Evolutionary conservation across 2,797 vertebrate genomes (phyloP).

Genomic region (Phrynocephalus guinanensis): DNA sequence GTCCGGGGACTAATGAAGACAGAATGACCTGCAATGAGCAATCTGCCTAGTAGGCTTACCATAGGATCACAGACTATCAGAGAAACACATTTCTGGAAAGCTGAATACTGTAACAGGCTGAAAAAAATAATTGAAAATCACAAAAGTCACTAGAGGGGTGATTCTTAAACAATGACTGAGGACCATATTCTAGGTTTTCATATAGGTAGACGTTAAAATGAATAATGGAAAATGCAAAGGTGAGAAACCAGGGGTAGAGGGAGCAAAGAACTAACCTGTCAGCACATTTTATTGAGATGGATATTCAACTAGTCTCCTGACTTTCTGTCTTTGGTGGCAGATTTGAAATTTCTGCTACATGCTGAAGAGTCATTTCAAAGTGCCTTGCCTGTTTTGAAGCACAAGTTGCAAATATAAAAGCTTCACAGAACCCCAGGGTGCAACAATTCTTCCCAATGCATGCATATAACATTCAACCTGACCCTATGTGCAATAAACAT

Average conservation of each 20-base stretch:
- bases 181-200: not conserved
- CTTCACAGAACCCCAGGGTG: not conserved
- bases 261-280: not conserved
- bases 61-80: not conserved
- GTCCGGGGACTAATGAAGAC: constrained; percentile 1
- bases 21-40: not conserved
- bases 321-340: not conserved
- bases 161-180: not conserved
- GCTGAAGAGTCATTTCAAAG: constrained; percentile 6
- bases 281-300: too few relatives aligned
- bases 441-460: not conserved
- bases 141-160: too few relatives aligned
- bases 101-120: not conserved
- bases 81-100: constrained; percentile 21
- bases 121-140: not conserved
- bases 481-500: not conserved
- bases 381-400: not conserved
- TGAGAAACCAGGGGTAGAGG: not conserved
- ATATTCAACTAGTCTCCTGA: too few relatives aligned
- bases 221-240: not conserved
- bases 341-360: not conserved
- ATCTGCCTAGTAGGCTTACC: not conserved
- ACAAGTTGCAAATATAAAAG: not conserved
- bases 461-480: not conserved
- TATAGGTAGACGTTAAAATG: not conserved